Evolutionary conservation across 1,140 invertebrate genomes (phyloP).

Genomic region (Neoseiulus cucumeris): DNA sequence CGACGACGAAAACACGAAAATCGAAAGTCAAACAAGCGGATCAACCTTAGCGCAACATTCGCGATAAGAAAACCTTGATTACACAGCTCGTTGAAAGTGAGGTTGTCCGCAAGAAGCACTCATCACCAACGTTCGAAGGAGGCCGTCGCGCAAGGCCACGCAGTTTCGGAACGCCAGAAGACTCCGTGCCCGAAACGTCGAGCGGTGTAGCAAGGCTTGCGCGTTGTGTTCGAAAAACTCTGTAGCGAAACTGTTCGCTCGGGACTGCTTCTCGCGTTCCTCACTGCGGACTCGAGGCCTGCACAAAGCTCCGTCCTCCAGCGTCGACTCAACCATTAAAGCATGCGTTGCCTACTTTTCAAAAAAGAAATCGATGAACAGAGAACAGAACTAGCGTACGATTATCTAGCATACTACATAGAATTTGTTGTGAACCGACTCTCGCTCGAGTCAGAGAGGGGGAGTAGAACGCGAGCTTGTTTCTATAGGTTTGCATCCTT

Average conservation of each 20-base stretch:
- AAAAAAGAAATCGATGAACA: neutral
- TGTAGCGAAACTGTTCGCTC: neutral
- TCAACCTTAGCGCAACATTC: constrained; percentile 5
- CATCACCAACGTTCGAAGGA: constrained; percentile 3
- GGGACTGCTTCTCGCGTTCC: neutral
- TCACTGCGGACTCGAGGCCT: neutral
- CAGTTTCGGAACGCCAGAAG: neutral
- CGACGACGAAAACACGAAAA: neutral
- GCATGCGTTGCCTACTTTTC: neutral
- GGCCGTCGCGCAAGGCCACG: neutral
- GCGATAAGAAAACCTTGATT: neutral
- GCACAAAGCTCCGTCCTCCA: neutral
- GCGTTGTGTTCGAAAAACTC: neutral
- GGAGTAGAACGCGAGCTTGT: no score
- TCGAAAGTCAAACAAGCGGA: neutral
- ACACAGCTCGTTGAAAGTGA: neutral
- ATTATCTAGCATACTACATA: neutral
- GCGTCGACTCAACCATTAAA: constrained; percentile 6
- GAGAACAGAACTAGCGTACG: neutral
- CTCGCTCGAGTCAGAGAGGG: neutral
- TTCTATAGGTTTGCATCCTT: neutral
- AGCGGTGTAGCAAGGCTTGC: neutral
- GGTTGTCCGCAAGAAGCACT: neutral
- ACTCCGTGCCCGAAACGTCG: neutral
- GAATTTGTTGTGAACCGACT: neutral